Base-by-base conservation (phyloP, 2,113 vertebrate genomes). In the Calonectris borealis region DNA sequence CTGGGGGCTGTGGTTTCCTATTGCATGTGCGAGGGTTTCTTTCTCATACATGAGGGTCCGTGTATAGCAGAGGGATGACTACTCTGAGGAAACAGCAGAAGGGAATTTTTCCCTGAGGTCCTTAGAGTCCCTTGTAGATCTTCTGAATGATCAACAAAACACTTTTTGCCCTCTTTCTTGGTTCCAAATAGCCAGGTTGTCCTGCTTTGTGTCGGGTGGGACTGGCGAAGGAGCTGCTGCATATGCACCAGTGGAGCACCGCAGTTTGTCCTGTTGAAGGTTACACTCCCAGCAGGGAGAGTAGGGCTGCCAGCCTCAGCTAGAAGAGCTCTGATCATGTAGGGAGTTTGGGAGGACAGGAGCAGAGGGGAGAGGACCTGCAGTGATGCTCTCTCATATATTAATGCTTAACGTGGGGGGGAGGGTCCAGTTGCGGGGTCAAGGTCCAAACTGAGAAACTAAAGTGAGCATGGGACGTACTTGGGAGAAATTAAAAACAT, bases 381-480 rank as follows among this genome's bases (percentile, higher is more conserved):
- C 14, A 57, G 22, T 8, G 4, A 2, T 71, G 15, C 5, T 31
- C 9, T 77, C 19, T 55, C 15, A 16, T 4, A 7, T 11, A 25
- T 21, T 51, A 71, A 13, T 13, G 1, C 2, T 68, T 82, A 6
- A 0, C 49, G 14, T 0, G 1, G 7, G 4, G 3, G 57, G 34
- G 34, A 3, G 2, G 5, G 31, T 58, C 8, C 48, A 77, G 10
- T 11, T 77, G 11, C 1, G 5, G 32, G 17, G 7, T 81, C 11
- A 38, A 54, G 36, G 44, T 29, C 18, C 48, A 73, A 60, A 26
- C 10, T 26, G 48, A 65, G 48, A 88, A 92, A 65, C 34, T 57
- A 31, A 73, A 71, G 27, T 72, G 22, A 71, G 11, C 22, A 14
- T 11, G n/a, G 55, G 44, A 73, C 7, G 1, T 38, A n/a, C 22